A percentile compares a stretch with the other conserved stretches of the same genome.
Conservation (phyloP, 2,113 vertebrate species). For the Sinosuthora webbiana region DNA sequence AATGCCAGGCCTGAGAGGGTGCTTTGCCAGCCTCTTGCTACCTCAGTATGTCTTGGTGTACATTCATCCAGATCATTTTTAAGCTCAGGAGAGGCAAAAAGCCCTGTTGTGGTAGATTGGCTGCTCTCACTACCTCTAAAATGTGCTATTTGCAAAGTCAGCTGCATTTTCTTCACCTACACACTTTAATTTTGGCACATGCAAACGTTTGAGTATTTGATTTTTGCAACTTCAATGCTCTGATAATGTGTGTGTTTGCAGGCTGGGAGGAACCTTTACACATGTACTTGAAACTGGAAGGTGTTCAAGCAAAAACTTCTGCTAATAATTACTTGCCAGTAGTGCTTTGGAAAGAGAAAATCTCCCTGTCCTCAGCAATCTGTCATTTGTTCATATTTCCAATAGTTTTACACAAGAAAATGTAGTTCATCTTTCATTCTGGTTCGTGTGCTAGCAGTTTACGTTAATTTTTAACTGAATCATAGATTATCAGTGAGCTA, state of each 20-base stretch:
- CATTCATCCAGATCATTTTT: not conserved
- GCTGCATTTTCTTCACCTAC: not conserved
- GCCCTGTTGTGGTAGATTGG: not conserved
- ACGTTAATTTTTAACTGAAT: not conserved
- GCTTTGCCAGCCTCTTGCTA: not conserved
- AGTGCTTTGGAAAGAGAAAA: not conserved
- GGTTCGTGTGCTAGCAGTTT: not conserved
- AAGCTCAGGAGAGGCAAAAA: not conserved
- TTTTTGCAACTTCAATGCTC: not conserved
- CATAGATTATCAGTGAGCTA: not conserved
- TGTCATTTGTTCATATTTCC: not conserved
- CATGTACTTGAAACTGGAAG: not conserved
- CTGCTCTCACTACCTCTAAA: not conserved
- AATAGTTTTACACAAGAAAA: not conserved
- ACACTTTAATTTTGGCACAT: not conserved
- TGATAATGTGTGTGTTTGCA: not conserved
- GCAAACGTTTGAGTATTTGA: not conserved
- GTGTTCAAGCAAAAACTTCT: not conserved
- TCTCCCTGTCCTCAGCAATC: not conserved
- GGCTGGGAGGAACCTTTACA: accelerated
- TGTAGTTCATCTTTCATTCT: not conserved
- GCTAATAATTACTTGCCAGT: not conserved
- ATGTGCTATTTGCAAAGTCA: not conserved
- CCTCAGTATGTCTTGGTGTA: not conserved
- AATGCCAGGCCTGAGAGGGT: accelerated